phyloP scores from a whole-genome alignment of 2,888 invertebrate species.

The Brenthis hecate region DNA sequence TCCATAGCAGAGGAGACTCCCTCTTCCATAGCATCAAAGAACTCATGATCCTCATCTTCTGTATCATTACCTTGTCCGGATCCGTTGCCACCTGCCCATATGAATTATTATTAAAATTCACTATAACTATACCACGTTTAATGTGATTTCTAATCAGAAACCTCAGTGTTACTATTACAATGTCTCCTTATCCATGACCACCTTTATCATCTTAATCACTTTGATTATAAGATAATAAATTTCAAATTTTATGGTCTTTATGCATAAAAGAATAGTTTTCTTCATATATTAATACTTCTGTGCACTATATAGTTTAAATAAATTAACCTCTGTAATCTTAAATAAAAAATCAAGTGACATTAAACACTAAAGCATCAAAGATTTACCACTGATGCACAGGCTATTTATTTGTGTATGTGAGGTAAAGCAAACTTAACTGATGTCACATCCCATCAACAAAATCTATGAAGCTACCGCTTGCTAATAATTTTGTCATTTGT shows the following conservation, averaged over 20 bases:
- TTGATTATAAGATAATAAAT: no score
- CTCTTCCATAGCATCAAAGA: slow-evolving; percentile 86
- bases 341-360: background rate
- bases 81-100: slow-evolving; percentile 74
- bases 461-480: slow-evolving; percentile 4
- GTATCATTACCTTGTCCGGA: slow-evolving; percentile 75
- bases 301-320: no score
- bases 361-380: slow-evolving; percentile 3
- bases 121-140: background rate
- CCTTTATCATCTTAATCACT: no score
- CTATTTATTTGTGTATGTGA: background rate
- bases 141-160: background rate
- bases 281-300: no score
- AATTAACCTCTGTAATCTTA: no score
- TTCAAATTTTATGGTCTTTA: no score
- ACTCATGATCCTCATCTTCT: slow-evolving; percentile 89
- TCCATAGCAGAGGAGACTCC: slow-evolving; percentile 69
- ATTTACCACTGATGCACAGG: slow-evolving; percentile 3
- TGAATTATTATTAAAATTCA: background rate
- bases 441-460: slow-evolving; percentile 2
- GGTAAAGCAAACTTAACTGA: slow-evolving; percentile 11
- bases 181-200: background rate
- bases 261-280: no score
- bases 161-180: background rate
- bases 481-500: background rate